phyloP scores from a whole-genome alignment of 2,888 invertebrate species.

The Ephialtes manifestator region DNA sequence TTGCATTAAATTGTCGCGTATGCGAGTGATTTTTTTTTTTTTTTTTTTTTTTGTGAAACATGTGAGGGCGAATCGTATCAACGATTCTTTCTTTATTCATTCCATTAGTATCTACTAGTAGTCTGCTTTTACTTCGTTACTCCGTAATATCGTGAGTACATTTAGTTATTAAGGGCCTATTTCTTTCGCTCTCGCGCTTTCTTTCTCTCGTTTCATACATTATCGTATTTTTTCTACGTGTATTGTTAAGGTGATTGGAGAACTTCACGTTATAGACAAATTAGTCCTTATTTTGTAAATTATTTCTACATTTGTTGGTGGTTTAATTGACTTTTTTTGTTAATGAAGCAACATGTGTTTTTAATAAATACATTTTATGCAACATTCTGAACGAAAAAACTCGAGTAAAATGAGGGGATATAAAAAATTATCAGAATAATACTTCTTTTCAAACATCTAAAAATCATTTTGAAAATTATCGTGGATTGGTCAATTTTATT shows the following conservation, averaged over 20 bases:
- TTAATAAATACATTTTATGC: too few relatives aligned
- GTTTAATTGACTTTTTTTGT: background rate
- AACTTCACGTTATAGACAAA: background rate
- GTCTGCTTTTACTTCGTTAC: constrained; percentile 57
- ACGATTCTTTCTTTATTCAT: constrained; percentile 26
- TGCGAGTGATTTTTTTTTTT: constrained; percentile 3
- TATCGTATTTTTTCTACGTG: constrained; percentile 21
- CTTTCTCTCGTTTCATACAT: constrained; percentile 21
- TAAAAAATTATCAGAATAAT: too few relatives aligned
- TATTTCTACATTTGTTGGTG: background rate
- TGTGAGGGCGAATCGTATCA: constrained; percentile 16
- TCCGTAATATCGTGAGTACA: constrained; percentile 65
- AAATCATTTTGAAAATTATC: too few relatives aligned
- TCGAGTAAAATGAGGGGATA: too few relatives aligned
- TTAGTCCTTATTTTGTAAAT: background rate
- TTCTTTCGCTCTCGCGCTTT: constrained; percentile 43
- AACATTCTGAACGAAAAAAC: too few relatives aligned
- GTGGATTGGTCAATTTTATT: too few relatives aligned
- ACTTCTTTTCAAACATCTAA: too few relatives aligned
- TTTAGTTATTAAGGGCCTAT: constrained; percentile 59
- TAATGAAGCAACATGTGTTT: too few relatives aligned
- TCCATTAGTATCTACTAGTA: constrained; percentile 55
- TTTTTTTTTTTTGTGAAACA: background rate
- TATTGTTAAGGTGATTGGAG: background rate
- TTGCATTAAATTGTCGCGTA: constrained; percentile 31